Conservation (phyloP, 53 echinoderm and acorn worm species). For the Luidia sarsii region DNA sequence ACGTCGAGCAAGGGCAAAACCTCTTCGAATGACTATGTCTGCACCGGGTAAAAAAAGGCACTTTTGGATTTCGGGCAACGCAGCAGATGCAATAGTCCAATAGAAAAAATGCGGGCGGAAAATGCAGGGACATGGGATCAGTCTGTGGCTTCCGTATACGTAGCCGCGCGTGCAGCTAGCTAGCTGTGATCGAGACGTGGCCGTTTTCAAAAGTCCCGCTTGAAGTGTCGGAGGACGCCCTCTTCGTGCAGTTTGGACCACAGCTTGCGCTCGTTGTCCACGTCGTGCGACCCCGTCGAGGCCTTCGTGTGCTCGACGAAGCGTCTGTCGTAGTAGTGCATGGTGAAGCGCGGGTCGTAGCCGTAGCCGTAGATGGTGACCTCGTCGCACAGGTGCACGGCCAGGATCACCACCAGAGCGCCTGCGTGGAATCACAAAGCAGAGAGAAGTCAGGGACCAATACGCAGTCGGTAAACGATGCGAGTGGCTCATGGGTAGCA, state of each 20-base stretch:
- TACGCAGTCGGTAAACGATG: background rate
- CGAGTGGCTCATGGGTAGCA: background rate
- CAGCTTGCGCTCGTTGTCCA: slow-evolving; percentile 81
- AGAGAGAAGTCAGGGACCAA: too few species aligned
- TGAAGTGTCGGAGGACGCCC: slow-evolving; percentile 81
- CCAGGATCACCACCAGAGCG: slow-evolving; percentile 79
- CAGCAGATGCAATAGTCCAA: too few species aligned
- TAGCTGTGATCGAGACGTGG: too few species aligned
- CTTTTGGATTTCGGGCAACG: too few species aligned
- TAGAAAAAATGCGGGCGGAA: too few species aligned
- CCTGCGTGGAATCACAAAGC: slow-evolving; percentile 76
- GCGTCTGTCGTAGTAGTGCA: slow-evolving; percentile 89
- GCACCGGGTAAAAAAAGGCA: too few species aligned
- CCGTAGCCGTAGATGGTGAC: slow-evolving; percentile 94
- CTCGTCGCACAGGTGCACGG: slow-evolving; percentile 90
- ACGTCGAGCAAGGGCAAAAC: too few species aligned
- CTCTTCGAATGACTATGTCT: too few species aligned
- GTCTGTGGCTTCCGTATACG: too few species aligned
- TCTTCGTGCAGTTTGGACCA: slow-evolving; percentile 91
- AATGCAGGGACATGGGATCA: too few species aligned
- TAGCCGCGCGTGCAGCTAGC: too few species aligned
- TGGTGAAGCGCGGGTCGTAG: slow-evolving; percentile 79
- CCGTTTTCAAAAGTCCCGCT: slow-evolving; percentile 76
- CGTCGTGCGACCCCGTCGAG: slow-evolving; percentile 78
- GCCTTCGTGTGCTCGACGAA: slow-evolving; percentile 68